Conservation (phyloP, 2,113 vertebrate species). For the Psittacula cyanocephala region DNA sequence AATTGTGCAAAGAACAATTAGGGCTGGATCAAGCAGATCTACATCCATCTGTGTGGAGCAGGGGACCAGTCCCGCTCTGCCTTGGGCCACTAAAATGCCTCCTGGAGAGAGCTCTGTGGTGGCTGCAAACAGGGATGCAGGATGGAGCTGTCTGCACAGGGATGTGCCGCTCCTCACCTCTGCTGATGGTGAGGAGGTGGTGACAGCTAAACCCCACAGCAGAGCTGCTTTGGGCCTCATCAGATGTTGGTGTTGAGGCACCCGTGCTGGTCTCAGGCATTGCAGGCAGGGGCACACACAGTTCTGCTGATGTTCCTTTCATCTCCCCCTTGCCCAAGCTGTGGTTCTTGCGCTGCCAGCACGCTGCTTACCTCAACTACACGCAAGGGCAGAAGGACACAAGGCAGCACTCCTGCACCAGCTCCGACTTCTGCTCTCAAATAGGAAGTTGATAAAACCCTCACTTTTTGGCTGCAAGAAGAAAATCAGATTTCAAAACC, state of each 20-base stretch:
- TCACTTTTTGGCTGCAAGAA: slow-evolving; percentile 32
- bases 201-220: neutral
- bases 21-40: neutral
- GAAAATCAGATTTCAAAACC: slow-evolving; percentile 59
- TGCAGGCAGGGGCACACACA: neutral
- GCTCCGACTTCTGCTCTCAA: slow-evolving; percentile 43
- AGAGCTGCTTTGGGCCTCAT: fast-evolving
- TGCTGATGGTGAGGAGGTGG: neutral
- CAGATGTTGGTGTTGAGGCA: neutral
- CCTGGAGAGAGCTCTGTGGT: fast-evolving
- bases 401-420: neutral
- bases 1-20: neutral
- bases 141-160: neutral
- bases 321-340: neutral
- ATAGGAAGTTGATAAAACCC: slow-evolving; percentile 58
- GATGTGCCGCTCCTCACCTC: neutral
- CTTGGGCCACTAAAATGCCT: neutral
- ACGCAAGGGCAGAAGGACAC: neutral
- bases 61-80: neutral
- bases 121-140: neutral
- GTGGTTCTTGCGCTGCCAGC: neutral
- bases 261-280: neutral
- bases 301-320: neutral
- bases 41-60: fast-evolving
- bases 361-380: neutral